These are phyloP conservation scores for Cuniculus paca DNA, from an alignment of 2,797 vertebrate genomes.

Conservation along the genomic window DNA sequence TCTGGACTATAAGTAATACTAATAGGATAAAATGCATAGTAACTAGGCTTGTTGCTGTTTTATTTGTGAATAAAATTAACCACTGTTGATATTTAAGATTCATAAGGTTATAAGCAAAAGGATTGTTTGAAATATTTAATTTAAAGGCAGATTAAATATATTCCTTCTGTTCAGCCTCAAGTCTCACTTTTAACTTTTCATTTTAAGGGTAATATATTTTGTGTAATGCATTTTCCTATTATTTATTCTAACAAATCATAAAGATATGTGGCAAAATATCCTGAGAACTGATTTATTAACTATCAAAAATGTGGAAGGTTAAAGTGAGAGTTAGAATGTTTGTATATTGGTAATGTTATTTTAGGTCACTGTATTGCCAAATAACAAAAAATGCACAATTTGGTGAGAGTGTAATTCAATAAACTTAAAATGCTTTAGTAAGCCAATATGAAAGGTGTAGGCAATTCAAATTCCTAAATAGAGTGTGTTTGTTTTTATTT, in stretches of 20 bases:
- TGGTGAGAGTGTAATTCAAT: neutral
- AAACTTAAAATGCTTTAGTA: neutral
- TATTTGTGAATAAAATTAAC: neutral
- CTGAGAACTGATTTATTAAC: neutral
- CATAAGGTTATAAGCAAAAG: neutral
- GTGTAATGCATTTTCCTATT: neutral
- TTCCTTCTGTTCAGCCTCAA: neutral
- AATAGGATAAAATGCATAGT: neutral
- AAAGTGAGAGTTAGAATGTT: neutral
- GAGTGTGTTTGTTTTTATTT: slow-evolving; percentile 2
- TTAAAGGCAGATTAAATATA: neutral
- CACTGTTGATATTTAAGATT: neutral
- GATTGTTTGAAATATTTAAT: neutral
- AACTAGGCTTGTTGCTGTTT: neutral
- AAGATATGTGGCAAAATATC: neutral
- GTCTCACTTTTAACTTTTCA: neutral
- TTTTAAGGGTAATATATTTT: slow-evolving; percentile 21
- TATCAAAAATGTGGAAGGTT: neutral
- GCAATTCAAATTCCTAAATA: neutral
- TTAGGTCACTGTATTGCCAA: neutral
- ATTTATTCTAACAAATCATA: neutral
- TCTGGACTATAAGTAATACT: neutral
- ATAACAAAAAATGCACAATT: neutral
- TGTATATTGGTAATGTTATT: neutral
- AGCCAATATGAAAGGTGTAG: neutral